phyloP scores from a whole-genome alignment of 2,113 vertebrate genomes.

The Apteryx owenii region DNA sequence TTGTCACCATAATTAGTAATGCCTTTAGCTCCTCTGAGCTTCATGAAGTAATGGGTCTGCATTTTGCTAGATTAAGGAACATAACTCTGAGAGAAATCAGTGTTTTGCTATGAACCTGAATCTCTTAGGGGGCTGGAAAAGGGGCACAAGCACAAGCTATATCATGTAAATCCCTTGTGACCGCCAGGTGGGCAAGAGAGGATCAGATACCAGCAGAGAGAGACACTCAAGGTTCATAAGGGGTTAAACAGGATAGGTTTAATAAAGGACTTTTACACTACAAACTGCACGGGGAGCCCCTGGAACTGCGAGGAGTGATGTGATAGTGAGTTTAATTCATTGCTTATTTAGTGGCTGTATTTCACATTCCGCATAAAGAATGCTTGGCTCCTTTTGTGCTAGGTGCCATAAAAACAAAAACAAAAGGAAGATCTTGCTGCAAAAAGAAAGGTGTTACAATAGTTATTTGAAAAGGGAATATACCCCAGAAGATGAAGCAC shows the following conservation, averaged over 20 bases:
- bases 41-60: background rate
- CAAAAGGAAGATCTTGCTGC: background rate
- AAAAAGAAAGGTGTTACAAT: background rate
- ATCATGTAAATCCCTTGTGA: background rate
- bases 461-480: background rate
- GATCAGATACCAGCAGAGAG: no score
- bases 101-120: background rate
- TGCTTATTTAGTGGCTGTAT: background rate
- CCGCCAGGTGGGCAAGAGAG: no score
- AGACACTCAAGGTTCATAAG: no score
- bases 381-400: background rate
- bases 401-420: background rate
- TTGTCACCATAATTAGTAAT: background rate
- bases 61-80: background rate
- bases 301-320: no score
- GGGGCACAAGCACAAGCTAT: accelerated
- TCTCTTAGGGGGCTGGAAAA: background rate
- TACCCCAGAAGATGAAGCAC: background rate
- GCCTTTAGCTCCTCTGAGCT: background rate
- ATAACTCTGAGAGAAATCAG: background rate
- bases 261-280: no score
- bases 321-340: background rate
- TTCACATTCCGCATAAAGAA: background rate
- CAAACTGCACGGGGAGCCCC: no score
- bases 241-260: no score